phyloP scores from a whole-genome alignment of 2,797 vertebrate species.

The Phrynocephalus guinanensis region DNA sequence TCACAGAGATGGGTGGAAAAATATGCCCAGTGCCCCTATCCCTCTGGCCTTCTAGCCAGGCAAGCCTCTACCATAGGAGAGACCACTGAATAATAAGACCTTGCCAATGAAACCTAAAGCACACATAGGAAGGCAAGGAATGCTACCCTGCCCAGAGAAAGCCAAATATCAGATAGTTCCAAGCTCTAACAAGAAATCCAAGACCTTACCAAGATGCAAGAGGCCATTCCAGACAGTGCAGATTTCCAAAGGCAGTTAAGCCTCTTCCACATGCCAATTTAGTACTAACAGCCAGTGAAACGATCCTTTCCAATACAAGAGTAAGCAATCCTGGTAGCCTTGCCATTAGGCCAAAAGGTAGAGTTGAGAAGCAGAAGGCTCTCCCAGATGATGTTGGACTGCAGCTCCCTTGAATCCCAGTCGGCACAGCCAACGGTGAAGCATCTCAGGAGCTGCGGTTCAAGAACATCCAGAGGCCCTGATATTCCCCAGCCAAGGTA shows the following conservation, averaged over 20 bases:
- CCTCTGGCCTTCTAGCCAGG: not conserved
- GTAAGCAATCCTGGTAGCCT: not conserved
- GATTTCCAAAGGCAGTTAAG: not conserved
- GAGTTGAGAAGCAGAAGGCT: too few species aligned
- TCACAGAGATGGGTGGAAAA: not conserved
- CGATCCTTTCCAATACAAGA: not conserved
- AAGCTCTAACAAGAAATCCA: not conserved
- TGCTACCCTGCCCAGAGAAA: not conserved
- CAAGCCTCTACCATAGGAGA: not conserved
- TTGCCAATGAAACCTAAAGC: not conserved
- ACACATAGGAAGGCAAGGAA: constrained; percentile 5
- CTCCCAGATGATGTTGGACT: too few species aligned
- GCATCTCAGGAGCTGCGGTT: not conserved
- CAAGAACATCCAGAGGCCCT: not conserved
- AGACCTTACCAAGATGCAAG: not conserved
- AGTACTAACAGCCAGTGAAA: not conserved
- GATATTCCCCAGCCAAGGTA: not conserved
- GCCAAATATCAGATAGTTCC: not conserved
- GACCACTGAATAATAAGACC: not conserved
- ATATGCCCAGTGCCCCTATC: not conserved
- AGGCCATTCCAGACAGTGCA: not conserved
- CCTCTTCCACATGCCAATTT: not conserved
- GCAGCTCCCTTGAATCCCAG: too few species aligned
- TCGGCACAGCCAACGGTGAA: too few species aligned
- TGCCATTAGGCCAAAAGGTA: not conserved